Evolutionary conservation across 2,113 vertebrate genomes (phyloP).

Genomic region (Lampris megalopsis): DNA sequence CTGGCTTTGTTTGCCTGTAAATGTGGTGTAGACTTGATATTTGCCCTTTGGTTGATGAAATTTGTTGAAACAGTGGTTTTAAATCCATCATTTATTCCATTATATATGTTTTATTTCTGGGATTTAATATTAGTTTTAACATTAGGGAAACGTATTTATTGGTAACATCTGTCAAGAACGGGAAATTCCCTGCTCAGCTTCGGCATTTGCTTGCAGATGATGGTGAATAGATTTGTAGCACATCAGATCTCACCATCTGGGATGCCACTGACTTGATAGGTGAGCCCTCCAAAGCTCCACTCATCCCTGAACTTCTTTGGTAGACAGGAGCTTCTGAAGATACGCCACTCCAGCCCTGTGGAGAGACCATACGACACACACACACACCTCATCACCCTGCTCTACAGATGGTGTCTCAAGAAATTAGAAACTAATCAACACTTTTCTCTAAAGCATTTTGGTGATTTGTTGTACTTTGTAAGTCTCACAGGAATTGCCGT

Average conservation of each 20-base stretch:
- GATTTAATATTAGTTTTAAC: no score
- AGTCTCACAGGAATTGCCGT: constrained; percentile 26
- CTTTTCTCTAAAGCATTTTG: constrained; percentile 23
- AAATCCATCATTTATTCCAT: no score
- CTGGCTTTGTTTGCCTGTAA: no score
- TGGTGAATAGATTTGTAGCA: neutral
- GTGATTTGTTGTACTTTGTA: constrained; percentile 27
- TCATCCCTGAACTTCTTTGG: constrained; percentile 87
- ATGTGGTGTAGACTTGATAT: no score
- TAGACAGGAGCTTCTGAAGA: constrained; percentile 89
- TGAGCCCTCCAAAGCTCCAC: constrained; percentile 91
- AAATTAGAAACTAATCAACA: neutral
- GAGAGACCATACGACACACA: constrained; percentile 10
- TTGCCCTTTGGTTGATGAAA: no score
- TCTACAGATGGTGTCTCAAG: constrained; percentile 12
- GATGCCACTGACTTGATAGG: constrained; percentile 90
- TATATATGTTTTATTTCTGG: no score
- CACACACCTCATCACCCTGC: constrained; percentile 1
- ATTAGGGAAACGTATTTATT: no score
- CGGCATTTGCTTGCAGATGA: neutral
- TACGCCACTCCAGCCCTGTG: constrained; percentile 69
- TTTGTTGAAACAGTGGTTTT: no score
- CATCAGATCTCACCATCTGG: constrained; percentile 82
- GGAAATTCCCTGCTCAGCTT: neutral
- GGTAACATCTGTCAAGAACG: neutral